A percentile compares a stretch with the other conserved stretches of the same genome.
Conservation (phyloP, 2,888 invertebrate species). For the Rhimphoctona megacephalus region DNA sequence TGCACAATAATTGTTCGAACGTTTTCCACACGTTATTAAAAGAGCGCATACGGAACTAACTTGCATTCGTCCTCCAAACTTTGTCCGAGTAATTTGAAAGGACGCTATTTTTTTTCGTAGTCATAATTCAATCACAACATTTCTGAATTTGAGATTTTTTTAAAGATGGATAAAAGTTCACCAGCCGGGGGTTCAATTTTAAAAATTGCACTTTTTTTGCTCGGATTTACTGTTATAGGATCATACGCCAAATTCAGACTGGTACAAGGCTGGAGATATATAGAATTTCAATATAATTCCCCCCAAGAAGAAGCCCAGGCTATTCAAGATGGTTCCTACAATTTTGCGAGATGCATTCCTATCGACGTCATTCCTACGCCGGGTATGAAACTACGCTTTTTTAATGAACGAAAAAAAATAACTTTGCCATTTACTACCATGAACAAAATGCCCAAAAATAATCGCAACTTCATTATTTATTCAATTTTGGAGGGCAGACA, state of each 20-base stretch:
- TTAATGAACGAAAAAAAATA: background rate
- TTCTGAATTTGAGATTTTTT: background rate
- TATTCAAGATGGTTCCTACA: background rate
- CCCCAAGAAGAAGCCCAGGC: background rate
- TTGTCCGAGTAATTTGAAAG: background rate
- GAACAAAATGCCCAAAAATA: too few relatives aligned
- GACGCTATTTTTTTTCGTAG: background rate
- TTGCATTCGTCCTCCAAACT: background rate
- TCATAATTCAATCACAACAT: background rate
- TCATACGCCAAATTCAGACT: constrained; percentile 1
- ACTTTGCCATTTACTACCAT: background rate
- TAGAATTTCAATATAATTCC: constrained; percentile 17
- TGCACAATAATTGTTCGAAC: background rate
- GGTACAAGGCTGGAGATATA: constrained; percentile 9
- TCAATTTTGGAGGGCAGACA: background rate
- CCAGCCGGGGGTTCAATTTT: background rate
- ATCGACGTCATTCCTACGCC: constrained; percentile 25
- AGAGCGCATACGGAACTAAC: background rate
- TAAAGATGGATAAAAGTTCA: background rate
- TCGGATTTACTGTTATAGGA: background rate
- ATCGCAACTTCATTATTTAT: too few relatives aligned
- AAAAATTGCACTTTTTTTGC: background rate
- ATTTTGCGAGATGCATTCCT: constrained; percentile 8
- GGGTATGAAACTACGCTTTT: constrained; percentile 15
- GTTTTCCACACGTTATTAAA: background rate